These are phyloP conservation scores for Sinelater perroti DNA, from an alignment of 2,888 invertebrate genomes.

Conservation along the genomic window DNA sequence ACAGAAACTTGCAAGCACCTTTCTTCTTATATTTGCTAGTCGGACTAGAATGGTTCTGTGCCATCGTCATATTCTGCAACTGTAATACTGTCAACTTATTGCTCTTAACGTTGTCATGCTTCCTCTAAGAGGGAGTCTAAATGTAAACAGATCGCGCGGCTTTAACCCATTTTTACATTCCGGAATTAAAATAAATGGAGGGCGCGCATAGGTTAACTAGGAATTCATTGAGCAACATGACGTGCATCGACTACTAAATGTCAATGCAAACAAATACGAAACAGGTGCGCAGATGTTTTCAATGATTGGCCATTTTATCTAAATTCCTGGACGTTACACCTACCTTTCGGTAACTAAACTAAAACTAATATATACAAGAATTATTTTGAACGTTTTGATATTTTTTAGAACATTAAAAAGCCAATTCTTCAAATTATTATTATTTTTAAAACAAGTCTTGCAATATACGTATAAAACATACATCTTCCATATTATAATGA, in stretches of 20 bases:
- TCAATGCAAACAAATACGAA: slow-evolving; percentile 30
- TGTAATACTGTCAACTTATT: slow-evolving; percentile 9
- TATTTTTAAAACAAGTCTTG: no score
- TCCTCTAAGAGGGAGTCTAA: slow-evolving; percentile 2
- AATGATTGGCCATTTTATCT: no score
- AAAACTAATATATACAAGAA: no score
- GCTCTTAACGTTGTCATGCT: background rate
- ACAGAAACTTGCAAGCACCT: slow-evolving; percentile 53
- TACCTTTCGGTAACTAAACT: no score
- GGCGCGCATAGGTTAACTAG: slow-evolving; percentile 15
- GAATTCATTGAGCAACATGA: background rate
- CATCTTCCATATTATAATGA: no score
- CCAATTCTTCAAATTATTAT: no score
- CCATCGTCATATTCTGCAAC: slow-evolving; percentile 48
- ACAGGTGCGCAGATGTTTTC: slow-evolving; percentile 6
- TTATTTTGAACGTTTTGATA: no score
- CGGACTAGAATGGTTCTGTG: slow-evolving; percentile 47
- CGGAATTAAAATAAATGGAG: slow-evolving; percentile 19
- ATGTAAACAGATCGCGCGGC: slow-evolving; percentile 16
- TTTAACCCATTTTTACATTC: slow-evolving; percentile 12
- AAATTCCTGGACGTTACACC: no score
- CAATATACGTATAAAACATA: no score
- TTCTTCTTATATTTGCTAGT: slow-evolving; percentile 52
- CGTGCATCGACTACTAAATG: slow-evolving; percentile 25
- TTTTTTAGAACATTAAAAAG: no score